These are phyloP conservation scores for Lucilia sericata DNA, from an alignment of 1,140 invertebrate genomes.

Conservation along the genomic window DNA sequence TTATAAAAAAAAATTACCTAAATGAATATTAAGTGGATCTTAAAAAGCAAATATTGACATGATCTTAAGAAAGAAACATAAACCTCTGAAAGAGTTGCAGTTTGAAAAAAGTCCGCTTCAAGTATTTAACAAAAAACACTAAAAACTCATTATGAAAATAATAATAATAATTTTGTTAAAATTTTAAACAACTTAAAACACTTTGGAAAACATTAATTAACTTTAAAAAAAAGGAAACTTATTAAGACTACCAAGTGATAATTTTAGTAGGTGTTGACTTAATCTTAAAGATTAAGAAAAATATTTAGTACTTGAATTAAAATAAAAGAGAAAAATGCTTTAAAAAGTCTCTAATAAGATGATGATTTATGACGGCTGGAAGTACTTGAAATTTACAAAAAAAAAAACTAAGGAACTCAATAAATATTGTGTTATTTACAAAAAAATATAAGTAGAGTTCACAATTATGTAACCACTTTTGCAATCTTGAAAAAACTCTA, in stretches of 20 bases:
- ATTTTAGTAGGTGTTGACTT: conserved; percentile 16
- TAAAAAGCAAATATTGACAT: conserved; percentile 4
- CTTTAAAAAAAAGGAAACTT: neutral
- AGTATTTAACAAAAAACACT: neutral
- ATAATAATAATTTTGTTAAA: neutral
- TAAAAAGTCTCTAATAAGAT: neutral
- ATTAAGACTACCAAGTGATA: neutral
- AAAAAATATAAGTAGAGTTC: neutral
- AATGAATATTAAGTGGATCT: conserved; percentile 29
- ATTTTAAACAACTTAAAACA: conserved; percentile 3
- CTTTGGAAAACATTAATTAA: neutral
- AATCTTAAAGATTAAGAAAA: neutral
- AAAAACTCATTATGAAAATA: conserved; percentile 24
- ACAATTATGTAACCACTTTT: neutral
- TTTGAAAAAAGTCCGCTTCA: neutral
- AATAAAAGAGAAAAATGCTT: neutral
- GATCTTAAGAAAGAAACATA: neutral
- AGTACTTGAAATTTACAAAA: neutral
- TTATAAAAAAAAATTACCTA: neutral
- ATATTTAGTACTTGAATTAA: neutral
- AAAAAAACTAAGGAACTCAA: neutral
- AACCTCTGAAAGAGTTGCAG: neutral
- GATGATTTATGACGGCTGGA: conserved; percentile 18
- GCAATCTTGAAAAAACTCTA: neutral
- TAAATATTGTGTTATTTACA: neutral